A percentile compares a stretch with the other conserved stretches of the same genome.
Conservation (phyloP, 2,113 vertebrate species). For the Actenoides hombroni region DNA sequence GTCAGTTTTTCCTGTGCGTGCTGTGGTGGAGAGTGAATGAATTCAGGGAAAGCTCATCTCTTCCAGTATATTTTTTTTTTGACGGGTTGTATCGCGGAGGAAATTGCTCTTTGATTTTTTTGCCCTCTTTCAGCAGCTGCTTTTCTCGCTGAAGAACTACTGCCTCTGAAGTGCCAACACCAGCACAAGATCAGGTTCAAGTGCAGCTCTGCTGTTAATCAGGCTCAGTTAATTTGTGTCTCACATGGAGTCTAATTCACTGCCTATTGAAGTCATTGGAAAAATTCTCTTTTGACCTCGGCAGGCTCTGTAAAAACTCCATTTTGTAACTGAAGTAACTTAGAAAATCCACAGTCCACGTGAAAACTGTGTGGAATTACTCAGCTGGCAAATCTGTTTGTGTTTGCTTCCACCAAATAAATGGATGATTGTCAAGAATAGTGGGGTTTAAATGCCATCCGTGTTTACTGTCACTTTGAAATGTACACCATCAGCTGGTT, state of each 20-base stretch:
- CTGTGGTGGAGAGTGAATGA: not conserved
- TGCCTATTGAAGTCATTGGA: not conserved
- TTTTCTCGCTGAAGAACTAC: not conserved
- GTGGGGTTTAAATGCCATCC: not conserved
- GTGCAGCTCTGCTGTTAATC: not conserved
- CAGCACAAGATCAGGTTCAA: not conserved
- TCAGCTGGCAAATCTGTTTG: constrained; percentile 8
- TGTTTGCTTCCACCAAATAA: not conserved
- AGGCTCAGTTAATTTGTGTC: not conserved
- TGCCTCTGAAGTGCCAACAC: not conserved
- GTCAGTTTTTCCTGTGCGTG: not conserved
- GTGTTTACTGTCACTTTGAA: not conserved
- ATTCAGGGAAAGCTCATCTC: not conserved
- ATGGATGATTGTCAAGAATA: not conserved
- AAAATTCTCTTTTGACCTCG: not conserved
- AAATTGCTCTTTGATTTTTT: constrained; percentile 20
- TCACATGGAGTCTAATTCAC: not conserved
- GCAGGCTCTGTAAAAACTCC: not conserved
- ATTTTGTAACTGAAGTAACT: not conserved
- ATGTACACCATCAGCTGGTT: not conserved
- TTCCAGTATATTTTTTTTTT: not conserved
- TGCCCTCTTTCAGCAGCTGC: constrained; percentile 3
- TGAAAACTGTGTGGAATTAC: not conserved
- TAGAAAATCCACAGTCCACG: not conserved
- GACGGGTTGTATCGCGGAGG: not conserved